Evolutionary conservation across 2,113 vertebrate genomes (phyloP), one percentile per base, ranked within the genome.

Genomic region (Lycaon pictus): DNA sequence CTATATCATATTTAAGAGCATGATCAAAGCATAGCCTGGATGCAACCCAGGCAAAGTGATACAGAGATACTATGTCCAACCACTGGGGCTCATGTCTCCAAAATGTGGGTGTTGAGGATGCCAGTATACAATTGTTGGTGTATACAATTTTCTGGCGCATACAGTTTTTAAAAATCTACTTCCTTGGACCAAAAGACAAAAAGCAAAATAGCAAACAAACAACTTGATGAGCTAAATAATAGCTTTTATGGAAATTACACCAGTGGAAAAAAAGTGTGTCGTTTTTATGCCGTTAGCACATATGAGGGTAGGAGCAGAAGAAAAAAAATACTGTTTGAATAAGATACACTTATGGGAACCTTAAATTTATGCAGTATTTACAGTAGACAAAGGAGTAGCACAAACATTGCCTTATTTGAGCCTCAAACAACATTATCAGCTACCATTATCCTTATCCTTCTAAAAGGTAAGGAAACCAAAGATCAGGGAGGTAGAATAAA

Each of bases 251-350:
- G 12, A 93, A 69, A 87, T 89, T 84, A 86, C 25, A 48, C 1
- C 69, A 53, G 53, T 35, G 58, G 53, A 67, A 86, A 96, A 80
- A 88, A 85, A 27, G 23, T 67, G 0, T 48, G 32, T 58, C 89
- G 4, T 7, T 94, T 81, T 93, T 63, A 79, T 16, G 7, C 27
- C 58, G 72, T 22, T 93, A 35, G 19, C 55, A 89, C 71, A 22
- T 55, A 48, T 25, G 15, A 11, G 11, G 20, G 51, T 0, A 71
- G 29, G 11, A 82, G 1, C 2, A 91, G 23, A 16, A 88, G 25
- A 35, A 58, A 95, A 27, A 88, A 81, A 89, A 72, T 1, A 48
- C 76, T 81, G 16, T 88, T 95, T 55, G 90, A 92, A 86, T 48
- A 95, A 92, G 92, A 82, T 25, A 92, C 48, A 85, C 32, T 56